Evolutionary conservation across 2,888 invertebrate genomes (phyloP).

Genomic region (Andrena praecox): DNA sequence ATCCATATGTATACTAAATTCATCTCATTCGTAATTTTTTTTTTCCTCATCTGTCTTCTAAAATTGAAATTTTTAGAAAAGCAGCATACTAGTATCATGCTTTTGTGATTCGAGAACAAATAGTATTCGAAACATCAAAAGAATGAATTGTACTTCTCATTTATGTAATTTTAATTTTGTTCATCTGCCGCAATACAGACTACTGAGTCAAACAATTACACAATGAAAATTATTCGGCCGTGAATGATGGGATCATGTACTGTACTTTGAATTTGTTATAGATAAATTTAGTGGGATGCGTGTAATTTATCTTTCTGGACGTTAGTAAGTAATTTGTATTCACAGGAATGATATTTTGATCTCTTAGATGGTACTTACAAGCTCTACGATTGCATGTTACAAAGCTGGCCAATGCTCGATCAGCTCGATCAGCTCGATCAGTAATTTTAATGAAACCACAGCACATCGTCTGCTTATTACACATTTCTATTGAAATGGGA

Average conservation of each 20-base stretch:
- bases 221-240: slow-evolving; percentile 81
- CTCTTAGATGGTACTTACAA: neutral
- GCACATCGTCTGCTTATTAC: neutral
- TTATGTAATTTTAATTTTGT: slow-evolving; percentile 84
- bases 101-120: slow-evolving; percentile 77
- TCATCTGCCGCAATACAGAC: slow-evolving; percentile 83
- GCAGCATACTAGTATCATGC: slow-evolving; percentile 71
- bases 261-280: slow-evolving; percentile 37
- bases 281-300: slow-evolving; percentile 25
- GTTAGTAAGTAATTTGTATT: slow-evolving; percentile 25
- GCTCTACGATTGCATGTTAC: neutral
- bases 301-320: slow-evolving; percentile 6
- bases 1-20: slow-evolving; percentile 77
- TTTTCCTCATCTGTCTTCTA: slow-evolving; percentile 69
- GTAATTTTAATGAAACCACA: slow-evolving; percentile 1
- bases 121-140: slow-evolving; percentile 77
- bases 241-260: slow-evolving; percentile 67
- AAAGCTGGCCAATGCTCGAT: neutral
- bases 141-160: slow-evolving; percentile 72
- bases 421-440: slow-evolving; percentile 4
- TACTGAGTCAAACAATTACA: slow-evolving; percentile 79
- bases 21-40: slow-evolving; percentile 68
- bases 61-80: slow-evolving; percentile 63
- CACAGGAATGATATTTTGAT: slow-evolving; percentile 25
- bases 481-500: neutral